Base-by-base conservation (phyloP, 1,140 invertebrate genomes). In the Ostrea denselamellosa region DNA sequence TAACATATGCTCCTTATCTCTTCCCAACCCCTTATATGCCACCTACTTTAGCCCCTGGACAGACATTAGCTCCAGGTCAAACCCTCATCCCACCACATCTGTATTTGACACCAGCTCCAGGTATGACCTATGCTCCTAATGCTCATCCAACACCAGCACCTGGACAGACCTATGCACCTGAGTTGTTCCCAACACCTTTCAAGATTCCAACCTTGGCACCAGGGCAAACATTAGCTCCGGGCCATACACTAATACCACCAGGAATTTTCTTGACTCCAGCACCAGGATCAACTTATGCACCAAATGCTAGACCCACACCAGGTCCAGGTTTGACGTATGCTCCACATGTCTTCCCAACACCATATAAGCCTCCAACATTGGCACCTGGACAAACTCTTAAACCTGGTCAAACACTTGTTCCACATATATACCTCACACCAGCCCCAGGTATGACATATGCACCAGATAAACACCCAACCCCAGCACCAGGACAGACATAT, bases 401-500 rank as follows among this genome's bases (percentile, higher is more conserved):
- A 14, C 84, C 85, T 17, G 86, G 86, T 25, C 54, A 87, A 83
- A 83, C 81, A 34, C 58, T 87, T 62, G 54, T 83, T 8, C 86
- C 86, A 83, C 54, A 83, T 34, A 83, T 83, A 58, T 82, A 83
- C 22, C 54, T 87, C 3, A 90, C 90, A 71, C 90, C 92, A 62
- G 65, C 17, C 12, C 88, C 89, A n/a, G 88, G 88, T 10, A 81
- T 88, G 58, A 88, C 85, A 62, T 86, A 90, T 85, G 87, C 91
- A 17, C 89, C 91, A 17, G 84, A 88, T 28, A 88, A 68, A 22
- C 68, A 62, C 44, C 85, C 62, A 19, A 91, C 90, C 19, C 89
- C 87, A 34, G 52, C 71, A 12, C 90, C 92, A 81, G 91, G 91
- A 77, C 77, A 88, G 65, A 92, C 91, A 52, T 92, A 91, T 86